Conservation (phyloP, 2,888 invertebrate species). For the Congeria kusceri region DNA sequence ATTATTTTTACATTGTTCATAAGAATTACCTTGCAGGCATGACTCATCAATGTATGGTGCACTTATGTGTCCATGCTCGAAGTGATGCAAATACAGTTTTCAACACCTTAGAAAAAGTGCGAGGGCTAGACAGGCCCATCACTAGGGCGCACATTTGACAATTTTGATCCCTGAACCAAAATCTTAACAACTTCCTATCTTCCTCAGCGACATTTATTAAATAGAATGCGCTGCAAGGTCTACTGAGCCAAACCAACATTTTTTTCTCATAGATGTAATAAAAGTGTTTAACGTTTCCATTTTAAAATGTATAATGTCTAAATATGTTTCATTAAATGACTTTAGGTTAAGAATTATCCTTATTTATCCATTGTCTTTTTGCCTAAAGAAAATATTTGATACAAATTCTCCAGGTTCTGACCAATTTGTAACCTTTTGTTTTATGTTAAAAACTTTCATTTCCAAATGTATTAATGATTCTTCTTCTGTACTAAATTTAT, state of each 20-base stretch:
- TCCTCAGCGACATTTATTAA: conserved; percentile 2
- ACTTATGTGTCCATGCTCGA: conserved; percentile 20
- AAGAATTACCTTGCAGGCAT: conserved; percentile 30
- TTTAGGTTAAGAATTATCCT: conserved; percentile 3
- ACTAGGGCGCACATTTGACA: conserved; percentile 27
- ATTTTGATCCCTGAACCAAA: conserved; percentile 2
- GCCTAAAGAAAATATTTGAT: conserved; percentile 20
- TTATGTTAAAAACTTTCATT: conserved; percentile 11
- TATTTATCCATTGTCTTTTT: neutral
- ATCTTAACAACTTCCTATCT: conserved; percentile 21
- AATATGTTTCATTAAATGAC: conserved; percentile 8
- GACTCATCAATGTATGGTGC: conserved; percentile 54
- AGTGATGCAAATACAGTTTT: conserved; percentile 25
- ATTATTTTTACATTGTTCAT: conserved; percentile 25
- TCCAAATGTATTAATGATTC: conserved; percentile 11
- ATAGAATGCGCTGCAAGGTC: conserved; percentile 19
- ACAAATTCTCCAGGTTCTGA: neutral
- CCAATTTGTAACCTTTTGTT: neutral
- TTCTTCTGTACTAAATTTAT: conserved; percentile 7
- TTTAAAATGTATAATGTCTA: conserved; percentile 26
- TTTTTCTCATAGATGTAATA: conserved; percentile 7
- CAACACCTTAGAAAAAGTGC: conserved; percentile 19
- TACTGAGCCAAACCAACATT: conserved; percentile 31
- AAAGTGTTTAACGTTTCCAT: conserved; percentile 33
- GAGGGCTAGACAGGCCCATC: conserved; percentile 25